These are phyloP conservation scores for Julus scandinavius DNA, from an alignment of 2,888 invertebrate genomes.

Conservation along the genomic window DNA sequence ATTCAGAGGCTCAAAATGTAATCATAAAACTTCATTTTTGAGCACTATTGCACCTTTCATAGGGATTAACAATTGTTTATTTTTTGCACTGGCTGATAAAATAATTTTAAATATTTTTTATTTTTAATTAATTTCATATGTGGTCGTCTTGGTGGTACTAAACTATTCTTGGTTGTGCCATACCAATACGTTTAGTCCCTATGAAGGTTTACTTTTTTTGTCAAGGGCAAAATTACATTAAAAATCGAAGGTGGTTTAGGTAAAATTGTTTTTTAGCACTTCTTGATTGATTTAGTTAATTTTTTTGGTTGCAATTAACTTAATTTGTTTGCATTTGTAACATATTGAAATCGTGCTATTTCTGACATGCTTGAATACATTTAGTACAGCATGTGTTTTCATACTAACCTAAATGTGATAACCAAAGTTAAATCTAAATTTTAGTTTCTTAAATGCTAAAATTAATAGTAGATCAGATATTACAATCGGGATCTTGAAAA, in stretches of 20 bases:
- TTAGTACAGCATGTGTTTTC: background rate
- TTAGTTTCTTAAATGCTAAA: background rate
- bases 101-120: background rate
- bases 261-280: background rate
- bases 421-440: background rate
- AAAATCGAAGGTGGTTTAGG: background rate
- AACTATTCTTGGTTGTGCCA: background rate
- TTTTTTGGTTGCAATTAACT: background rate
- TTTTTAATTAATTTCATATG: constrained; percentile 42
- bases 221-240: background rate
- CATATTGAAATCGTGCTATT: background rate
- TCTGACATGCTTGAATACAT: background rate
- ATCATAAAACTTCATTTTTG: constrained; percentile 63
- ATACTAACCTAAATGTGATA: background rate
- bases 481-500: background rate
- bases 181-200: constrained; percentile 7
- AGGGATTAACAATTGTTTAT: background rate
- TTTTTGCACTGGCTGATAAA: background rate
- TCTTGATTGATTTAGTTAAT: background rate
- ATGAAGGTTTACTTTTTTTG: background rate
- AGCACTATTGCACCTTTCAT: constrained; percentile 35
- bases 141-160: background rate
- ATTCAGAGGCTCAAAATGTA: constrained; percentile 85
- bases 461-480: background rate
- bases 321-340: background rate